Percentiles rank a stretch among this genome's conserved stretches.
Evolutionary conservation across 92 coral and sea anemone species (phyloP).

Genomic region (Virgularia gustaviana): DNA sequence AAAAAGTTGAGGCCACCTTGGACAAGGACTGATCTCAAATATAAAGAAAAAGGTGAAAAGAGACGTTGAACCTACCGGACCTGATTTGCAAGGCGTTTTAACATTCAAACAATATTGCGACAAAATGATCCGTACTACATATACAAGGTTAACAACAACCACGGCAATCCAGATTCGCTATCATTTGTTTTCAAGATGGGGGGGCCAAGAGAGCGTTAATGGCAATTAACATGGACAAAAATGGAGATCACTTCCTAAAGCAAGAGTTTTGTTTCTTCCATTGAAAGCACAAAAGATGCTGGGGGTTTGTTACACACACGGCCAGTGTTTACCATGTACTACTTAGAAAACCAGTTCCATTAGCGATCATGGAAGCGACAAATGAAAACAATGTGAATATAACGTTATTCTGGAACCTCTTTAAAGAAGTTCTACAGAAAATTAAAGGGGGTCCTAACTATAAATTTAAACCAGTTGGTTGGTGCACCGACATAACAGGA

Average conservation of each 20-base stretch:
- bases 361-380: too few species aligned
- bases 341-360: too few species aligned
- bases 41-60: conserved; percentile 50
- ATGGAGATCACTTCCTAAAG: conserved; percentile 39
- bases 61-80: conserved; percentile 52
- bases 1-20: conserved; percentile 20
- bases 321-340: too few species aligned
- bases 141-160: conserved; percentile 49
- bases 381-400: too few species aligned
- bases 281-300: too few species aligned
- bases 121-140: conserved; percentile 50
- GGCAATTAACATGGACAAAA: conserved; percentile 45
- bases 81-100: too few species aligned
- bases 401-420: too few species aligned
- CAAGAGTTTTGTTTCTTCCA: conserved; percentile 56
- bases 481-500: conserved; percentile 70
- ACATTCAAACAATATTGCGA: too few species aligned
- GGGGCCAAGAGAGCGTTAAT: conserved; percentile 23
- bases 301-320: too few species aligned
- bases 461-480: conserved; percentile 51
- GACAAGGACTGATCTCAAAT: conserved; percentile 44
- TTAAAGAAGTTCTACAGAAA: too few species aligned
- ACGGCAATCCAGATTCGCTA: conserved; percentile 54
- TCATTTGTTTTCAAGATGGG: conserved; percentile 56
- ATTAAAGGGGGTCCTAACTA: too few species aligned